Percentiles rank a stretch among this genome's conserved stretches.
phyloP scores from a whole-genome alignment of 2,888 invertebrate species.

The Thyatira batis region DNA sequence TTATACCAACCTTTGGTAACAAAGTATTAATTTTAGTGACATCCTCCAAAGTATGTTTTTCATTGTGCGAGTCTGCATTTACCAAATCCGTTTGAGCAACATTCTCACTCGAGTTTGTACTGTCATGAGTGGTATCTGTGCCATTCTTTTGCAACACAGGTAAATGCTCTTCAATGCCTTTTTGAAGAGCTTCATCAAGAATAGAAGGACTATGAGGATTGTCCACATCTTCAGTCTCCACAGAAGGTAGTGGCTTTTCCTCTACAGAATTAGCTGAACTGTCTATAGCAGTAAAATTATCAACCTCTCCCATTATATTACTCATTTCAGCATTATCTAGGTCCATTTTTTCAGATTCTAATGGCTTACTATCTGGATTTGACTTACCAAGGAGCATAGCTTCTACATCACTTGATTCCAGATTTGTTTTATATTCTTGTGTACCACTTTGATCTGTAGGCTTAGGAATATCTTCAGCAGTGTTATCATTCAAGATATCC shows the following conservation, averaged over 20 bases:
- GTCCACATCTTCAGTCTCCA: conserved; percentile 38
- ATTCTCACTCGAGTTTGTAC: background rate
- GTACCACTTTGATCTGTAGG: conserved; percentile 45
- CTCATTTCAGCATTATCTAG: conserved; percentile 53
- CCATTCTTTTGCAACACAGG: conserved; percentile 22
- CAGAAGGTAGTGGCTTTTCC: conserved; percentile 22
- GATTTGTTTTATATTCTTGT: conserved; percentile 51
- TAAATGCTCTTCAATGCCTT: conserved; percentile 65
- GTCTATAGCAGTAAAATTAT: conserved; percentile 39
- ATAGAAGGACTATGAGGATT: conserved; percentile 71
- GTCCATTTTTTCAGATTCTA: conserved; percentile 50
- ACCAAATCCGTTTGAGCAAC: background rate
- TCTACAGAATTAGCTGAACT: conserved; percentile 25
- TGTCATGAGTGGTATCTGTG: background rate
- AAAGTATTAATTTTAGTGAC: conserved; percentile 19
- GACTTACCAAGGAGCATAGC: conserved; percentile 71
- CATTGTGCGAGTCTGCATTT: conserved; percentile 20
- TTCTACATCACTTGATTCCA: conserved; percentile 75
- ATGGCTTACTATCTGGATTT: conserved; percentile 31
- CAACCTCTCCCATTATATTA: conserved; percentile 52
- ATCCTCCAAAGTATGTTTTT: conserved; percentile 24
- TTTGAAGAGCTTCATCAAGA: conserved; percentile 64
- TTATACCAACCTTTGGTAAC: conserved; percentile 30
- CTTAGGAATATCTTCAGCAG: conserved; percentile 38
- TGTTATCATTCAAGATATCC: conserved; percentile 70